phyloP scores from a whole-genome alignment of 2,888 invertebrate genomes.

The Norana najaformis region DNA sequence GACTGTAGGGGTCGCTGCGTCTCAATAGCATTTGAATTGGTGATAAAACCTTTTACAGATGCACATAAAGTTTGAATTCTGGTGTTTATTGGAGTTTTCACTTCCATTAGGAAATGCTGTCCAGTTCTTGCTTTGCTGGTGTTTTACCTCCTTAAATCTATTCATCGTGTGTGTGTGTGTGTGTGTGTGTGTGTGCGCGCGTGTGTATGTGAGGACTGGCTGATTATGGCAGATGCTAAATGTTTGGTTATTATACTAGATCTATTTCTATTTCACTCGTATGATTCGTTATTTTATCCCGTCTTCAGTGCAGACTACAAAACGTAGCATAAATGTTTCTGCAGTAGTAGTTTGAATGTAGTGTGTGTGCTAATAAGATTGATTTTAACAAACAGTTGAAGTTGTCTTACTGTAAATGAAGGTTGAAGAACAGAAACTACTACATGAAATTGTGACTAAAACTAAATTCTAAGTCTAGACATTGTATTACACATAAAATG shows the following conservation, averaged over 20 bases:
- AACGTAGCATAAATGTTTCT: constrained; percentile 1
- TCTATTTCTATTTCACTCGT: background rate
- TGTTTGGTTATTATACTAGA: background rate
- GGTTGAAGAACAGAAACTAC: background rate
- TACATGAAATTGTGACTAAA: background rate
- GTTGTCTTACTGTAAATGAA: background rate
- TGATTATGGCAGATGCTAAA: background rate
- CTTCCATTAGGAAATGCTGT: background rate
- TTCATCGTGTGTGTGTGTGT: background rate
- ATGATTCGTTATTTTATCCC: background rate
- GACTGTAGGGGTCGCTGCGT: background rate
- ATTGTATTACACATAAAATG: background rate
- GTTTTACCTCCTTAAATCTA: background rate
- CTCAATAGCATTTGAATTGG: background rate
- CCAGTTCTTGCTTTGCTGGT: background rate
- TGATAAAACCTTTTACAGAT: background rate
- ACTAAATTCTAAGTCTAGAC: background rate
- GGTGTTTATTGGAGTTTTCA: background rate
- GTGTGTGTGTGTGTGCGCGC: background rate
- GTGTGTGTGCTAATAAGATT: background rate
- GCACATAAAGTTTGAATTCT: background rate
- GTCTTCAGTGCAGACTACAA: background rate
- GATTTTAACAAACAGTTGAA: background rate
- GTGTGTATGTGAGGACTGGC: background rate
- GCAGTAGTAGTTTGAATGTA: background rate